Conservation (phyloP, 2,888 invertebrate genomes). For the Romanomermis culicivorax region DNA sequence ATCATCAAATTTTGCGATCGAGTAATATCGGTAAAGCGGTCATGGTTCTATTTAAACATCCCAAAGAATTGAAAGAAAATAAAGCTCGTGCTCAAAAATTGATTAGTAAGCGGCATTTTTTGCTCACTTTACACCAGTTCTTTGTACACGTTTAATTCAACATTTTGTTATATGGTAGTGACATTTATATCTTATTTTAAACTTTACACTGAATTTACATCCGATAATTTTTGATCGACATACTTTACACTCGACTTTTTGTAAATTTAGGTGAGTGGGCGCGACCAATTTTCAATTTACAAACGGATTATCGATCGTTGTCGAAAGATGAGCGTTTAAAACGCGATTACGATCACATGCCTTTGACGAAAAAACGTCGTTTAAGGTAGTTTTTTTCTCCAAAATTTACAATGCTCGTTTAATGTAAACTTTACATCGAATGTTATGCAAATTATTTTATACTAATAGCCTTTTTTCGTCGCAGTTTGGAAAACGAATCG, state of each 20-base stretch:
- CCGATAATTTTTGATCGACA: no score
- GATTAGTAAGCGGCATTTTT: slow-evolving; percentile 41
- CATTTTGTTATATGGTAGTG: neutral
- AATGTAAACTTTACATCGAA: no score
- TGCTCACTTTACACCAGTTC: neutral
- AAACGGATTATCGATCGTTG: slow-evolving; percentile 66
- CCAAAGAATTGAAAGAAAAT: slow-evolving; percentile 79
- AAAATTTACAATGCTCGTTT: neutral
- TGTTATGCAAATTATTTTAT: no score
- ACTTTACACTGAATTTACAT: no score
- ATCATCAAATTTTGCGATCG: slow-evolving; percentile 68
- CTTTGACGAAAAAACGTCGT: slow-evolving; percentile 30
- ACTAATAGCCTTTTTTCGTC: neutral
- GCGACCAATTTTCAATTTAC: slow-evolving; percentile 83
- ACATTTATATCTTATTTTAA: no score
- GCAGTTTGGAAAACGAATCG: neutral
- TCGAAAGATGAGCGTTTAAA: slow-evolving; percentile 78
- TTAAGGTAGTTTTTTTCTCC: slow-evolving; percentile 22
- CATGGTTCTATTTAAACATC: slow-evolving; percentile 97
- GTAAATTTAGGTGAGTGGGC: slow-evolving; percentile 72
- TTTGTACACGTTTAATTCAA: neutral
- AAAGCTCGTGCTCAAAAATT: slow-evolving; percentile 68
- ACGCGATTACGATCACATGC: slow-evolving; percentile 66
- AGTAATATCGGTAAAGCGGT: slow-evolving; percentile 96
- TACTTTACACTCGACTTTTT: no score